Evolutionary conservation across 2,113 vertebrate genomes (phyloP).

Genomic region (Oreocharis arfaki): DNA sequence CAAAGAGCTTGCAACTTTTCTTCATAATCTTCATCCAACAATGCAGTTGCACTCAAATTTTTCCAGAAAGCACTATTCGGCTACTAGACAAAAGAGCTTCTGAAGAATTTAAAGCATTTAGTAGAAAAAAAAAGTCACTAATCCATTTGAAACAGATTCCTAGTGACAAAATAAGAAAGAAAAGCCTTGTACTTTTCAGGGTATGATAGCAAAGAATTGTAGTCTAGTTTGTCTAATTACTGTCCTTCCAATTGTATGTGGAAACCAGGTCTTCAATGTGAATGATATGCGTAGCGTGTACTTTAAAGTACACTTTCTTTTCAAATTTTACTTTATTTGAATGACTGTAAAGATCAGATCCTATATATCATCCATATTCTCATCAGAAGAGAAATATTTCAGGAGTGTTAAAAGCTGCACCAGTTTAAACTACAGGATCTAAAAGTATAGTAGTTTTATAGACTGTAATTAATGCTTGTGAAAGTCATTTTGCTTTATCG

Average conservation of each 20-base stretch:
- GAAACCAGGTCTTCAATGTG: background rate
- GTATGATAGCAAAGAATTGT: background rate
- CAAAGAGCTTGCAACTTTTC: slow-evolving; percentile 12
- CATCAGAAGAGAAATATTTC: background rate
- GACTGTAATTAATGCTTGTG: background rate
- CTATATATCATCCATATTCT: background rate
- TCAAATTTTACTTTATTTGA: background rate
- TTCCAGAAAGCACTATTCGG: background rate
- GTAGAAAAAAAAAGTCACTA: background rate
- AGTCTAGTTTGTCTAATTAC: background rate
- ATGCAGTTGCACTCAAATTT: background rate
- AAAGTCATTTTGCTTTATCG: background rate
- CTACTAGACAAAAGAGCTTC: background rate
- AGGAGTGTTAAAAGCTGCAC: background rate
- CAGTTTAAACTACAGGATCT: background rate
- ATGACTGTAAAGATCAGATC: background rate
- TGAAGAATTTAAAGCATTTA: background rate
- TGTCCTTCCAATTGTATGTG: background rate
- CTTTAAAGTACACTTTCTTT: background rate
- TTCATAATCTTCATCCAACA: slow-evolving; percentile 9
- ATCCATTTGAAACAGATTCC: background rate
- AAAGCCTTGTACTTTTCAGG: background rate
- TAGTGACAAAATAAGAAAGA: background rate
- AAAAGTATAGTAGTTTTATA: background rate
- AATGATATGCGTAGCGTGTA: background rate